Conservation (phyloP, 1,140 invertebrate species). For the Drosophila dunni region DNA sequence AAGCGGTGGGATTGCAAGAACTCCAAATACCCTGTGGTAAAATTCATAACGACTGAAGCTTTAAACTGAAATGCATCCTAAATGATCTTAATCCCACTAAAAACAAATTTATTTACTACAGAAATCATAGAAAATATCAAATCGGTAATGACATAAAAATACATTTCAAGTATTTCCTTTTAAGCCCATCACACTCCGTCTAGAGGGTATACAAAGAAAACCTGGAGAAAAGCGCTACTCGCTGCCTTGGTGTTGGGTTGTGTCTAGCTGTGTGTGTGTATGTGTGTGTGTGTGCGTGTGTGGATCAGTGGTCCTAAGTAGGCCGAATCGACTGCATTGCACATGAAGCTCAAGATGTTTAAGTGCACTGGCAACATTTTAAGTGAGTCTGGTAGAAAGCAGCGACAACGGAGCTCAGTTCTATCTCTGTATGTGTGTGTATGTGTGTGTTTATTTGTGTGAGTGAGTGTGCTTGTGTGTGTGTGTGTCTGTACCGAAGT, state of each 20-base stretch:
- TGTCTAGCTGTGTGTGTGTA: not conserved
- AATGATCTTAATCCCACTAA: too few species aligned
- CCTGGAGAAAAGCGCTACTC: not conserved
- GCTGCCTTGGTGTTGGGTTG: not conserved
- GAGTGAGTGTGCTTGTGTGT: too few species aligned
- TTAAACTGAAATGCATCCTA: too few species aligned
- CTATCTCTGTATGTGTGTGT: not conserved
- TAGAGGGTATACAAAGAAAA: not conserved
- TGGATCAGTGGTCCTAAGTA: slow-evolving; percentile 36
- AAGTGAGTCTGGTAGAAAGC: slow-evolving; percentile 19
- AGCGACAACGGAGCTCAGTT: slow-evolving; percentile 20
- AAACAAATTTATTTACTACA: too few species aligned
- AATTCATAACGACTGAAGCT: too few species aligned
- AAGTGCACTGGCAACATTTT: slow-evolving; percentile 38
- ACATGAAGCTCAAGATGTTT: slow-evolving; percentile 38
- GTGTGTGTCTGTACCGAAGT: slow-evolving; percentile 1
- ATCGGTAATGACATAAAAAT: too few species aligned
- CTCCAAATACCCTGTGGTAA: too few species aligned
- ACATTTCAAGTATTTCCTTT: too few species aligned
- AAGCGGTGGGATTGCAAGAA: too few species aligned
- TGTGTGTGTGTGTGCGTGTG: slow-evolving; percentile 4
- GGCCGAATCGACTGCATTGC: slow-evolving; percentile 25
- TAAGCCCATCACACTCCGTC: too few species aligned
- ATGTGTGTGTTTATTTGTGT: not conserved
- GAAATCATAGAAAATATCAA: too few species aligned